Evolutionary conservation across 2,113 vertebrate genomes (phyloP), one percentile per base, ranked within the genome.

Genomic region (Anser cygnoides): DNA sequence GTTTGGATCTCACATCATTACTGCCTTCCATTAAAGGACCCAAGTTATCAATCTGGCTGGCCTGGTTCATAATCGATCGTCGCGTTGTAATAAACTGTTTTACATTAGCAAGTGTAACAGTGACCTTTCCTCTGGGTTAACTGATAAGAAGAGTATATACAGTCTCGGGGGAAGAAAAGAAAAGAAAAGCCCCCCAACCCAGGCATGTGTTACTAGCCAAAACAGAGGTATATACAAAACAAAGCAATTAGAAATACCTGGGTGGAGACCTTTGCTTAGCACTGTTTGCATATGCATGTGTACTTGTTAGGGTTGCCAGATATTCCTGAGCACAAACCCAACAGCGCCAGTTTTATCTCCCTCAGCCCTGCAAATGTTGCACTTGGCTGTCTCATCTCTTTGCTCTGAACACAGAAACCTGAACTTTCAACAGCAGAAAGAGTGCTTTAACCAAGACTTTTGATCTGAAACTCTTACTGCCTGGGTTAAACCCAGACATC

Each of bases 401-500:
- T 72, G 73, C 73, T 67, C 0, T 10, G 37, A 94, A 86, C 44
- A 33, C 15, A 67, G 59, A 92, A 33, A 70, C 83, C 44, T 87
- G 67, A 72, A 74, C 35, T 82, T 80, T 57, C 77, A 82, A 63
- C 39, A 85, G 77, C 54, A 91, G 72, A 93, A 95, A 33, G 46
- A 62, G 39, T 52, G 54, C 61, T 95, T 84, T 68, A 82, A 49
- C 66, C 1, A 2, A 78, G 70, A 79, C 77, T 85, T 93, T 70
- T 84, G 77, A 62, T 91, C 71, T 91, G 89, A 85, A 90, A 87
- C 76, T 86, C 57, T 22, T 11, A 23, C 62, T 43, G 13, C 35
- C 93, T 87, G 84, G 39, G 89, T 73, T 91, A 84, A 93, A 75
- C 66, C 52, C 95, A 96, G 92, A 76, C 87, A 65, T 89, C 87